phyloP scores from a whole-genome alignment of 2,888 invertebrate species.

The Drosophila atripex region DNA sequence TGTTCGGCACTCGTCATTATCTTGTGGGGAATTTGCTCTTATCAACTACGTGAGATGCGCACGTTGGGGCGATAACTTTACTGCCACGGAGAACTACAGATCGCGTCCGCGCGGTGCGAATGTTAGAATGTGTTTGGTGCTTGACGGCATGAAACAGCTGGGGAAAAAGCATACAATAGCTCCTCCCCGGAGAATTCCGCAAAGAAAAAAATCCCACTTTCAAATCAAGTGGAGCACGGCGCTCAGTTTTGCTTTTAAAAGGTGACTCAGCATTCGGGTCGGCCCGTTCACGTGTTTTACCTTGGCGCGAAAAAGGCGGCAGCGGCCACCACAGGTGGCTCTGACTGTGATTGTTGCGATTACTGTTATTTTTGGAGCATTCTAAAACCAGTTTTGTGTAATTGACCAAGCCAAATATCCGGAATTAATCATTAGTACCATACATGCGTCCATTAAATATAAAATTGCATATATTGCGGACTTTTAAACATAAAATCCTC shows the following conservation, averaged over 20 bases:
- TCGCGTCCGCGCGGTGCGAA: slow-evolving; percentile 48
- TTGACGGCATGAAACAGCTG: slow-evolving; percentile 52
- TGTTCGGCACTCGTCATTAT: slow-evolving; percentile 41
- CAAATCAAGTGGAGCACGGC: slow-evolving; percentile 62
- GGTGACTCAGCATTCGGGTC: slow-evolving; percentile 61
- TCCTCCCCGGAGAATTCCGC: slow-evolving; percentile 34
- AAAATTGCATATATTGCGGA: neutral
- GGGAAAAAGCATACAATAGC: slow-evolving; percentile 19
- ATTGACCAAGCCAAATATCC: slow-evolving; percentile 24
- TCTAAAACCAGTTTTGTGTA: slow-evolving; percentile 54
- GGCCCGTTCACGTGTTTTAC: slow-evolving; percentile 67
- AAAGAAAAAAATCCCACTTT: slow-evolving; percentile 50
- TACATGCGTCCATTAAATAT: neutral
- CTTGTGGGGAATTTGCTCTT: slow-evolving; percentile 20
- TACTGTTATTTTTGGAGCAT: slow-evolving; percentile 62
- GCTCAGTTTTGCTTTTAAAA: slow-evolving; percentile 7
- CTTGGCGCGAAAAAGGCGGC: slow-evolving; percentile 72
- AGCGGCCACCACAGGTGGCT: slow-evolving; percentile 56
- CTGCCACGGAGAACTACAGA: slow-evolving; percentile 3
- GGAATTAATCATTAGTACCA: slow-evolving; percentile 20
- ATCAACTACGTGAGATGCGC: slow-evolving; percentile 61
- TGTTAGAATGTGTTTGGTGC: slow-evolving; percentile 55
- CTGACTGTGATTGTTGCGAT: slow-evolving; percentile 28
- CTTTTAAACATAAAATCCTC: neutral
- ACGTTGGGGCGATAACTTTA: slow-evolving; percentile 50